Evolutionary conservation across 2,888 invertebrate genomes (phyloP).

Genomic region (Pristionchus maxplancki): DNA sequence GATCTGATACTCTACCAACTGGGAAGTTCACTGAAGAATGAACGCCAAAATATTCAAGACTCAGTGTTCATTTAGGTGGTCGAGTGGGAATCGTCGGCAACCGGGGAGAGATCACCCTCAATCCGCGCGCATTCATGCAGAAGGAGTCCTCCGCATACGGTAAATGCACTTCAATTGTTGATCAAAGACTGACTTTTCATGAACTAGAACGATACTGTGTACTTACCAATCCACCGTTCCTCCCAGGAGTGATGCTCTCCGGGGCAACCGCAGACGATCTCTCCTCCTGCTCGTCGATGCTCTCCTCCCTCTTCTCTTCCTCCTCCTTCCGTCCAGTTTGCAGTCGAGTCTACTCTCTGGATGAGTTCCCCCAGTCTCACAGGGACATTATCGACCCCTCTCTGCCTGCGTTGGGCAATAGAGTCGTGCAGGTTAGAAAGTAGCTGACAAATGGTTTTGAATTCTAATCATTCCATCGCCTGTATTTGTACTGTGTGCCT

Average conservation of each 20-base stretch:
- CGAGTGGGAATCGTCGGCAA: slow-evolving; percentile 79
- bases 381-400: slow-evolving; percentile 21
- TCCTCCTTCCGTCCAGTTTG: slow-evolving; percentile 57
- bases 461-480: not conserved
- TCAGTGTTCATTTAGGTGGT: slow-evolving; percentile 55
- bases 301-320: slow-evolving; percentile 55
- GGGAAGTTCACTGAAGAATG: not conserved
- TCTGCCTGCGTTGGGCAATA: slow-evolving; percentile 9
- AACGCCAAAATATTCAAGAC: not conserved
- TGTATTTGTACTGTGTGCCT: not conserved
- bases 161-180: slow-evolving; percentile 55
- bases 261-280: slow-evolving; percentile 54
- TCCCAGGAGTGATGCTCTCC: slow-evolving; percentile 60
- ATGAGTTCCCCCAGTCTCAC: slow-evolving; percentile 53
- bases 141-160: slow-evolving; percentile 79
- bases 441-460: not conserved
- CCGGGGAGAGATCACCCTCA: slow-evolving; percentile 79
- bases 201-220: not conserved
- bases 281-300: slow-evolving; percentile 46
- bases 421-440: not conserved
- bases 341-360: slow-evolving; percentile 56
- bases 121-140: slow-evolving; percentile 79
- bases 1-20: too few species aligned
- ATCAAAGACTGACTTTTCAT: slow-evolving; percentile 10
- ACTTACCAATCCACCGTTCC: not conserved